Conservation (phyloP, 1,140 invertebrate genomes). For the Arctopsyche grandis region DNA sequence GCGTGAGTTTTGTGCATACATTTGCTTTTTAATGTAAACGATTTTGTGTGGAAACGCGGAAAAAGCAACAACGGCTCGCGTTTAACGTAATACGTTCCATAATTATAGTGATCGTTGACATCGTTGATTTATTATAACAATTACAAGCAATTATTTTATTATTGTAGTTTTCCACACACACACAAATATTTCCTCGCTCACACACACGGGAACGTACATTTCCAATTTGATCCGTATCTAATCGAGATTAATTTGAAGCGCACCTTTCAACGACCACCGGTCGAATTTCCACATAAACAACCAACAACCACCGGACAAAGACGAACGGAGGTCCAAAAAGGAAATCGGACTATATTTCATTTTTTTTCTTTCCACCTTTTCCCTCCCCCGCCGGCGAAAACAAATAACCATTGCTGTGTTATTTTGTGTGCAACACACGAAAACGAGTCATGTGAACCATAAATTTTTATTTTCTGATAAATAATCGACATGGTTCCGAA, state of each 20-base stretch:
- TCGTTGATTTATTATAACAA: constrained; percentile 52
- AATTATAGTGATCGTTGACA: constrained; percentile 49
- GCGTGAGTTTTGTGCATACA: not conserved
- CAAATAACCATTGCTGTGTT: constrained; percentile 29
- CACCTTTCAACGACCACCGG: constrained; percentile 25
- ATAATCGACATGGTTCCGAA: constrained; percentile 33
- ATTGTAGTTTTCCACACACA: constrained; percentile 18
- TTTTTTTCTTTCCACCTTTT: not conserved
- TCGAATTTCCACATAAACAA: constrained; percentile 11
- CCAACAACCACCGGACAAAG: not conserved
- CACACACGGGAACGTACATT: not conserved
- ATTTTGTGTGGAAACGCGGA: constrained; percentile 15
- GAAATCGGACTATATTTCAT: constrained; percentile 36
- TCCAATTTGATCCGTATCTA: constrained; percentile 30
- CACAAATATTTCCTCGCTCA: not conserved
- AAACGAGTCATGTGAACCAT: constrained; percentile 30
- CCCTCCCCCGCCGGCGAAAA: not conserved
- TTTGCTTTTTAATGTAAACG: constrained; percentile 3
- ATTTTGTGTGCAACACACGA: constrained; percentile 5
- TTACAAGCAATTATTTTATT: constrained; percentile 53
- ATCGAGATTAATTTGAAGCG: constrained; percentile 28
- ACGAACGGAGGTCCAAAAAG: not conserved
- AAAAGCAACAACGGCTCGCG: constrained; percentile 16
- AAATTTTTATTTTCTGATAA: constrained; percentile 39
- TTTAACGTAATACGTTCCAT: constrained; percentile 13